A percentile compares a stretch with the other conserved stretches of the same genome.
Evolutionary conservation across 1,140 invertebrate species (phyloP).

Genomic region (Drosophila lini): DNA sequence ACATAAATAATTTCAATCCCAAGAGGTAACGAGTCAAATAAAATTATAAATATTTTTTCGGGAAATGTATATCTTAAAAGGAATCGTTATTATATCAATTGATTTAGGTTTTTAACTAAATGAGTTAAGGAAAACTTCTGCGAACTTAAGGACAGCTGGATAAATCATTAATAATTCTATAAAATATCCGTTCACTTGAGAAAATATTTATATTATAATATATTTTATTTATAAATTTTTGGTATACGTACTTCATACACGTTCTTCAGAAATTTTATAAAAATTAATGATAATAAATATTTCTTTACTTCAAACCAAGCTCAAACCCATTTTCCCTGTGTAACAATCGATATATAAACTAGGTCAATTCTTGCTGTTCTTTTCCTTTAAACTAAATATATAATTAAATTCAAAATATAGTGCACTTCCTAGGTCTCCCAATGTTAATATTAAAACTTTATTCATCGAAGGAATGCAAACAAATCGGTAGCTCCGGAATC

Average conservation of each 20-base stretch:
- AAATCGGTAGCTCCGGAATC: neutral
- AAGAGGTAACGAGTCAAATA: neutral
- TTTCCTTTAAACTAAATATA: neutral
- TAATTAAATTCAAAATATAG: neutral
- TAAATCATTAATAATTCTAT: too few relatives aligned
- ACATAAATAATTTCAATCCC: slow-evolving; percentile 1
- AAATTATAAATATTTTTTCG: neutral
- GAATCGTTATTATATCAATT: too few relatives aligned
- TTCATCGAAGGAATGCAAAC: neutral
- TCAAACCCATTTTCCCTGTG: neutral
- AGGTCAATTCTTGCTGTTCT: neutral
- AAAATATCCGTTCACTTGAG: neutral
- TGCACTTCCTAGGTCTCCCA: neutral
- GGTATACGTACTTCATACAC: too few relatives aligned
- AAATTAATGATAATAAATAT: neutral
- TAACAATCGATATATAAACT: neutral
- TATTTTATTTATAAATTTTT: neutral
- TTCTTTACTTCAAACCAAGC: neutral
- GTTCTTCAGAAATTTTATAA: neutral
- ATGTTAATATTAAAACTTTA: neutral
- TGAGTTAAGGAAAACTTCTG: neutral
- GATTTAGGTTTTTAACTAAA: neutral
- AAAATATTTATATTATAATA: neutral
- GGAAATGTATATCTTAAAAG: too few relatives aligned
- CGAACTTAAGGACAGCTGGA: too few relatives aligned